phyloP scores from a whole-genome alignment of 2,888 invertebrate genomes.

The Diarsia brunnea region DNA sequence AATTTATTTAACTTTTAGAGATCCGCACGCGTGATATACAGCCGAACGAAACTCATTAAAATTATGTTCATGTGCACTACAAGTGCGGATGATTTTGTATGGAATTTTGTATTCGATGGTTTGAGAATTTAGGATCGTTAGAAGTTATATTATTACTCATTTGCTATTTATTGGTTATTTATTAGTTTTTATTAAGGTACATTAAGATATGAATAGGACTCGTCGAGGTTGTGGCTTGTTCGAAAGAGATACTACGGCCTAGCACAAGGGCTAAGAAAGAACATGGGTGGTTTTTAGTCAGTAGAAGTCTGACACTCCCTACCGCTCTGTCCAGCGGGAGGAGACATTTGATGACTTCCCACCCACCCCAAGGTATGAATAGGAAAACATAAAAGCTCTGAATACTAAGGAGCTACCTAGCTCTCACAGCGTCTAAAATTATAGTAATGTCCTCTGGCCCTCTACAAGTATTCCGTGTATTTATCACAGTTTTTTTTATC shows the following conservation, averaged over 20 bases:
- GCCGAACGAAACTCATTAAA: slow-evolving; percentile 64
- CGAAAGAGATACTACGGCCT: no score
- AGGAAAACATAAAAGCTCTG: not conserved
- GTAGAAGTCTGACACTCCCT: no score
- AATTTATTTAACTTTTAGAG: slow-evolving; percentile 77
- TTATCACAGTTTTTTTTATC: not conserved
- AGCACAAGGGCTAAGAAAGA: no score
- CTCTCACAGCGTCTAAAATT: not conserved
- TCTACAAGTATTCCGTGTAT: not conserved
- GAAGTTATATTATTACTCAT: not conserved
- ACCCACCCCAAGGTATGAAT: no score
- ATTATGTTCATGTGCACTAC: slow-evolving; percentile 39
- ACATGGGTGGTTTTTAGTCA: no score
- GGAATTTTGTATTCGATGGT: not conserved
- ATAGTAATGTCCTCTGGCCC: not conserved
- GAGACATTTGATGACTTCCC: no score
- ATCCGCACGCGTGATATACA: slow-evolving; percentile 63
- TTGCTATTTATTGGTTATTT: not conserved
- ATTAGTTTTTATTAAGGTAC: no score
- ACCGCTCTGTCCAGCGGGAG: no score
- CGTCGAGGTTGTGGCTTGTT: no score
- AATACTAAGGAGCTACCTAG: not conserved
- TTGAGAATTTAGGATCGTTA: slow-evolving; percentile 1
- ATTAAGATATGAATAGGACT: no score
- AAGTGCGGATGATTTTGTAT: slow-evolving; percentile 23